These are phyloP conservation scores for Orius insidiosus DNA, from an alignment of 1,140 invertebrate genomes.

Conservation along the genomic window DNA sequence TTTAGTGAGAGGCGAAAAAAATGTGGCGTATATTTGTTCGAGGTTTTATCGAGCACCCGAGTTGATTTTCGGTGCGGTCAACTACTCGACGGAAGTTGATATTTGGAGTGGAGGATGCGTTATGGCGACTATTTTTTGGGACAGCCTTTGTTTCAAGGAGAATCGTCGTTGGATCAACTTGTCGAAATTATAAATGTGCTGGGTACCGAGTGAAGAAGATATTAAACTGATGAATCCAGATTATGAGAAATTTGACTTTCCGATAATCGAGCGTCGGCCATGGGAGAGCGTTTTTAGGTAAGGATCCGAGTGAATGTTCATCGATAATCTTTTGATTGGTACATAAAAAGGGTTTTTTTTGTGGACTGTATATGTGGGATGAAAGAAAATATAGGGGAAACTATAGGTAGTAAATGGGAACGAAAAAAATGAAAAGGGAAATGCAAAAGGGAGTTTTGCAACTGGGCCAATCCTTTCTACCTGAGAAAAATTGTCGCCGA, in stretches of 20 bases:
- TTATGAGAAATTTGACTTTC: conserved; percentile 99
- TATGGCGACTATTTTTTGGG: not conserved
- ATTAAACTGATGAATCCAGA: conserved; percentile 99
- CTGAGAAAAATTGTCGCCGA: too few relatives aligned
- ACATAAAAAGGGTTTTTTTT: not conserved
- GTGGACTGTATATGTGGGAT: too few relatives aligned
- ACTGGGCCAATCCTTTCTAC: too few relatives aligned
- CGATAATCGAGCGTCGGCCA: conserved; percentile 98
- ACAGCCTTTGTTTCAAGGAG: conserved; percentile 36
- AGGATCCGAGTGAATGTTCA: too few relatives aligned
- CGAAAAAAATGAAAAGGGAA: too few relatives aligned
- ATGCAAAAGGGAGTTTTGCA: too few relatives aligned
- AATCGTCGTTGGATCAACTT: conserved; percentile 96
- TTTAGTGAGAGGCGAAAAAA: conserved; percentile 90
- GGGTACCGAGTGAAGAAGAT: conserved; percentile 96
- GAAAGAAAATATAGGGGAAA: too few relatives aligned
- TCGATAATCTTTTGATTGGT: not conserved
- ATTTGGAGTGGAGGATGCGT: not conserved
- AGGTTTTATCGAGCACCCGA: conserved; percentile 98
- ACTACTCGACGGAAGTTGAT: conserved; percentile 95
- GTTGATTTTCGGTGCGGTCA: conserved; percentile 97
- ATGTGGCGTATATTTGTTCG: conserved; percentile 99
- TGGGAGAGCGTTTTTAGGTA: conserved; percentile 99
- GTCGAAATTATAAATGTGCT: conserved; percentile 99
- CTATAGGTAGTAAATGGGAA: too few relatives aligned